Conservation (phyloP, 1,140 invertebrate genomes). For the Hyles vespertilio region DNA sequence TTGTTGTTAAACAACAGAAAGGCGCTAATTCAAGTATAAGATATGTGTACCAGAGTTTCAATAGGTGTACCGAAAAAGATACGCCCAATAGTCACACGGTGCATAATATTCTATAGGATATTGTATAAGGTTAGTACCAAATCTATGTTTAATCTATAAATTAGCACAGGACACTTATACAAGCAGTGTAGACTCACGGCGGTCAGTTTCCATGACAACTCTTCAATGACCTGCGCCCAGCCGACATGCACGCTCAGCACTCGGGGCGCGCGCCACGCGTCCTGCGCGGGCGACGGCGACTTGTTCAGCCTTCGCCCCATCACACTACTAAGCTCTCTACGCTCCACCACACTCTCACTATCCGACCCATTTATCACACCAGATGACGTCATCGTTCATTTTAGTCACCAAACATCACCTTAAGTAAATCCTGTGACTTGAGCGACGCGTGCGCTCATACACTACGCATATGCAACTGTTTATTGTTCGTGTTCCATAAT, state of each 20-base stretch:
- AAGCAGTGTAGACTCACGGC: constrained; percentile 32
- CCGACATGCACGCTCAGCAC: constrained; percentile 31
- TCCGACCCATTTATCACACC: constrained; percentile 13
- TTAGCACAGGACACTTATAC: constrained; percentile 2
- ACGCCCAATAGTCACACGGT: too few species aligned
- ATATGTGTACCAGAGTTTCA: too few species aligned
- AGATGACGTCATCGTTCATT: constrained; percentile 23
- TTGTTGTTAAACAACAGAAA: too few species aligned
- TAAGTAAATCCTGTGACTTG: constrained; percentile 1
- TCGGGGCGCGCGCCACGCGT: constrained; percentile 9
- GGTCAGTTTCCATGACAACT: constrained; percentile 44
- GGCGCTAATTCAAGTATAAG: too few species aligned
- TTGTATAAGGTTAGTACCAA: not conserved
- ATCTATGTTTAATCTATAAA: not conserved
- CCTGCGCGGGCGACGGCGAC: not conserved
- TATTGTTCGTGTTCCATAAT: constrained; percentile 4
- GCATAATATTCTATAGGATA: too few species aligned
- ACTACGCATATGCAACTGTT: not conserved
- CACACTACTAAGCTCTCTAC: not conserved
- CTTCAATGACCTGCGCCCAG: constrained; percentile 55
- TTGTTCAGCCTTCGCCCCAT: not conserved
- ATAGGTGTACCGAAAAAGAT: too few species aligned
- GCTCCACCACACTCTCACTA: constrained; percentile 28
- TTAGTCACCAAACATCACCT: not conserved
- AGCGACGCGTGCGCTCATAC: not conserved